A percentile compares a stretch with the other conserved stretches of the same genome.
Conservation (phyloP, 2,113 vertebrate species). For the Muscicapa adusta region DNA sequence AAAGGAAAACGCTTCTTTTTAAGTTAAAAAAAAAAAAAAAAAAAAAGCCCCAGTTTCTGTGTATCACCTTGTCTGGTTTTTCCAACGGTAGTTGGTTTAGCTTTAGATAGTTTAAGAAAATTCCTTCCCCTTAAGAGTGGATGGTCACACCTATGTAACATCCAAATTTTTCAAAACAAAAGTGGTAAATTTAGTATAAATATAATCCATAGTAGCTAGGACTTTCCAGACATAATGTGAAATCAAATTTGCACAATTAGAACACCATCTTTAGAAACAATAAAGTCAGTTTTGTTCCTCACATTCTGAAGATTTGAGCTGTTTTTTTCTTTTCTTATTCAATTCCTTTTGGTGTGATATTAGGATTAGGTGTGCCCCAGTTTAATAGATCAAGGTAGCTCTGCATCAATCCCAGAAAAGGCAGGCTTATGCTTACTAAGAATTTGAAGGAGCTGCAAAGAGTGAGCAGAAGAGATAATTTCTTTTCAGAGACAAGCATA, state of each 20-base stretch:
- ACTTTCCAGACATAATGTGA: background rate
- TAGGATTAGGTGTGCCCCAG: background rate
- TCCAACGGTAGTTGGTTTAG: background rate
- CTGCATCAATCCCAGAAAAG: background rate
- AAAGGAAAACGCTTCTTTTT: background rate
- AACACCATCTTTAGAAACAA: background rate
- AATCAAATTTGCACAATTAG: background rate
- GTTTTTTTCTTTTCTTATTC: background rate
- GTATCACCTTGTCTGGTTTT: constrained; percentile 16
- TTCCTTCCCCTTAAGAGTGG: background rate
- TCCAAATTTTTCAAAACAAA: constrained; percentile 41
- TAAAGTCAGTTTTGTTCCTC: background rate
- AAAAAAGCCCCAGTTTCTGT: fast-evolving
- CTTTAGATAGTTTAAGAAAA: background rate
- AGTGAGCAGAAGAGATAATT: background rate
- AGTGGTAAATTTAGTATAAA: constrained; percentile 2
- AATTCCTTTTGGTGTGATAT: background rate
- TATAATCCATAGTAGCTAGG: background rate
- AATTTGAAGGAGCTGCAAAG: background rate
- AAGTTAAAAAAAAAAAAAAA: background rate
- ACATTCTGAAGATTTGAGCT: background rate
- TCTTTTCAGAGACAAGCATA: background rate
- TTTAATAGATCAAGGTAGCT: background rate
- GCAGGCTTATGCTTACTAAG: background rate
- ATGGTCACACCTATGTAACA: background rate